phyloP scores from a whole-genome alignment of 1,140 invertebrate species.

The Saccostrea cuccullata region DNA sequence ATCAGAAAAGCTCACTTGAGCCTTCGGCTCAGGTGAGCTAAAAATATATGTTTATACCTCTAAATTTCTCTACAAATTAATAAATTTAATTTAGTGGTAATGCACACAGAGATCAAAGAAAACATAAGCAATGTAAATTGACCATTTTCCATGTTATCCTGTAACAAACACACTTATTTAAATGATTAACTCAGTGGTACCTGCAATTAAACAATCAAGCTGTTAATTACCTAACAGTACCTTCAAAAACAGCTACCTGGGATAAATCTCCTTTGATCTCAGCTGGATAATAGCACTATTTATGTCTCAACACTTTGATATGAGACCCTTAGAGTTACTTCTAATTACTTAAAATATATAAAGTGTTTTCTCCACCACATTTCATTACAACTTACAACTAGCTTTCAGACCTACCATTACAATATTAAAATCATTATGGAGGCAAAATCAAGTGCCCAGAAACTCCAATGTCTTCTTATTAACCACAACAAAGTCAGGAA shows the following conservation, averaged over 20 bases:
- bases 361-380: background rate
- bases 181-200: background rate
- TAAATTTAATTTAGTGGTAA: background rate
- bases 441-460: background rate
- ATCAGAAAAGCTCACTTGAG: too few relatives aligned
- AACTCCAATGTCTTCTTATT: background rate
- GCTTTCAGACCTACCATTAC: background rate
- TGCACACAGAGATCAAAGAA: background rate
- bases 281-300: background rate
- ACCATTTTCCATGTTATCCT: background rate
- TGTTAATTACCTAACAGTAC: background rate
- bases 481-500: background rate
- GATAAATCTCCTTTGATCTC: background rate
- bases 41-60: background rate
- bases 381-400: background rate
- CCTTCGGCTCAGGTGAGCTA: too few relatives aligned
- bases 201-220: slow-evolving; percentile 5
- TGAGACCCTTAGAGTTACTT: background rate
- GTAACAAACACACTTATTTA: background rate
- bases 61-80: background rate
- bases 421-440: background rate
- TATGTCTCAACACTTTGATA: background rate
- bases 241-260: background rate
- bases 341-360: background rate
- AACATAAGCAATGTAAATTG: background rate